A percentile compares a stretch with the other conserved stretches of the same genome.
phyloP scores from a whole-genome alignment of 1,140 invertebrate species.

The Drosophila simulans region DNA sequence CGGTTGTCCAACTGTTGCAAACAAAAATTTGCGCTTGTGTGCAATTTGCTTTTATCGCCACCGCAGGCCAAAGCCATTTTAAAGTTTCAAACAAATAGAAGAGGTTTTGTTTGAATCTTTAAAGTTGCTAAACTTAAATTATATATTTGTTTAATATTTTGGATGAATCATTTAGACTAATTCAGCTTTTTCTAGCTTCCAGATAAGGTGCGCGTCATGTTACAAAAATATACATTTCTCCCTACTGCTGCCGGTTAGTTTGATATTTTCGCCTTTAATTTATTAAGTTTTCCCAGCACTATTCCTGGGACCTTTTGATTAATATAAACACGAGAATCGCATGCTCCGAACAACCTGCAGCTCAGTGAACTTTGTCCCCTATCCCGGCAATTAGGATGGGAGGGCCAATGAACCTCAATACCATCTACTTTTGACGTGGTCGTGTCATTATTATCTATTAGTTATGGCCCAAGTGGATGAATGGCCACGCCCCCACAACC shows the following conservation, averaged over 20 bases:
- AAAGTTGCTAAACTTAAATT: no score
- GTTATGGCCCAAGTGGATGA: slow-evolving; percentile 33
- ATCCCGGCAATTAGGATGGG: background rate
- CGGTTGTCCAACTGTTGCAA: background rate
- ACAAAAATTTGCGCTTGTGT: background rate
- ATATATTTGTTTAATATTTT: no score
- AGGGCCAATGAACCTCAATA: slow-evolving; percentile 29
- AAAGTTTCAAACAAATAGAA: no score
- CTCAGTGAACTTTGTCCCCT: slow-evolving; percentile 48
- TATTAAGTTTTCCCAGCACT: slow-evolving; percentile 6
- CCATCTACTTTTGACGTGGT: slow-evolving; percentile 43
- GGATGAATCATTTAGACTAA: no score
- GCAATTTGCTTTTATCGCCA: background rate
- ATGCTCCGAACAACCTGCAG: slow-evolving; percentile 9
- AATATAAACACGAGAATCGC: slow-evolving; percentile 32
- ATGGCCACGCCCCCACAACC: slow-evolving; percentile 14
- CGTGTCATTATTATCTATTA: slow-evolving; percentile 71
- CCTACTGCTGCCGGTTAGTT: no score
- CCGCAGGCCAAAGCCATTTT: no score
- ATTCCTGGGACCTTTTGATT: slow-evolving; percentile 19
- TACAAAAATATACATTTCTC: no score
- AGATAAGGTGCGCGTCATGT: no score
- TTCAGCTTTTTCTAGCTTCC: no score
- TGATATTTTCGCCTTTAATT: slow-evolving; percentile 5
- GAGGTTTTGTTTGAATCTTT: no score